These are phyloP conservation scores for Heteromormyrus szaboi DNA, from an alignment of 2,797 vertebrate genomes.

Conservation along the genomic window DNA sequence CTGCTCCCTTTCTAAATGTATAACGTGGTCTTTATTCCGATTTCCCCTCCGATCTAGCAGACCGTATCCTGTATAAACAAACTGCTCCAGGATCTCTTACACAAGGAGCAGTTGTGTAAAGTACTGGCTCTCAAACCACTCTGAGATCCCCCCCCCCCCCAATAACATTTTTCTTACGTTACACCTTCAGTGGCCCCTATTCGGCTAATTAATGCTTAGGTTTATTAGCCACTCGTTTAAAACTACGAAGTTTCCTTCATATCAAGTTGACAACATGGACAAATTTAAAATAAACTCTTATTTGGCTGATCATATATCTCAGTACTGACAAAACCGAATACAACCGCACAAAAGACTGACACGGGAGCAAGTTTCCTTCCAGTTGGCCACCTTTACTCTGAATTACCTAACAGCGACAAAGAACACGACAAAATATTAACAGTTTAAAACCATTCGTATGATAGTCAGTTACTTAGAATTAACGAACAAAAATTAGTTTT, in stretches of 20 bases:
- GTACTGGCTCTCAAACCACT: not conserved
- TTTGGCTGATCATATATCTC: not conserved
- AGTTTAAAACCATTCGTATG: not conserved
- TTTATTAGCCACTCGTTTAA: not conserved
- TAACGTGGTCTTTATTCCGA: not conserved
- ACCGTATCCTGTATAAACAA: not conserved
- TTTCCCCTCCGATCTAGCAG: not conserved
- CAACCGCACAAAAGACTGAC: not conserved
- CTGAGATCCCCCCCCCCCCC: not conserved
- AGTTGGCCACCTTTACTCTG: not conserved
- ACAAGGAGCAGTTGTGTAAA: not conserved
- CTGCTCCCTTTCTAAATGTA: not conserved
- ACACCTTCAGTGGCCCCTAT: not conserved
- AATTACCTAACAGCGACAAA: not conserved
- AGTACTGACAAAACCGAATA: not conserved
- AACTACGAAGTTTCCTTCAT: not conserved
- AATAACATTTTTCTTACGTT: not conserved
- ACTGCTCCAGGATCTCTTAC: not conserved
- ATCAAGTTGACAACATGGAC: not conserved
- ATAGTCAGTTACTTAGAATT: not conserved
- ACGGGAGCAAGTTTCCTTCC: not conserved
- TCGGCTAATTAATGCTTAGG: not conserved
- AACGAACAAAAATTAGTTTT: not conserved
- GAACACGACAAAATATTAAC: not conserved
- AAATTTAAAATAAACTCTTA: not conserved